Conservation (phyloP, 30 jellyfish, hydroid and myxozoan species). For the Sanderia malayensis region DNA sequence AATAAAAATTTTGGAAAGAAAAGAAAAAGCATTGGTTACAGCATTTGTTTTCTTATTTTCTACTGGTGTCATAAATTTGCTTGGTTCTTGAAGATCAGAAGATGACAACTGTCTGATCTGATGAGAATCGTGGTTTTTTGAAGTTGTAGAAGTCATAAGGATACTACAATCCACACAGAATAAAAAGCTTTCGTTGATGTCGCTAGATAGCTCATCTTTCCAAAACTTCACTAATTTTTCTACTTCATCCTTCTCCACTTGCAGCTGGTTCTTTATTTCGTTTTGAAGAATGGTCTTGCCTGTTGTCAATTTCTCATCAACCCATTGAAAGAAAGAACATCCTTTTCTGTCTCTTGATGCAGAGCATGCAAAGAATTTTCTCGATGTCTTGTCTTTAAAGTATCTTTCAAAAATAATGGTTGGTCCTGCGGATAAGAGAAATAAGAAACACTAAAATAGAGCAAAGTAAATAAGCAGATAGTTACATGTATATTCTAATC, state of each 20-base stretch:
- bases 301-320: slow-evolving; percentile 71
- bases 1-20: too few relatives aligned
- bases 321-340: slow-evolving; percentile 82
- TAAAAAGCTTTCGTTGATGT: neutral
- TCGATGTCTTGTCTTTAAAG: slow-evolving; percentile 32
- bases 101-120: slow-evolving; percentile 12
- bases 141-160: neutral
- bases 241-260: slow-evolving; percentile 19
- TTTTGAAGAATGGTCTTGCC: slow-evolving; percentile 54
- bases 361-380: slow-evolving; percentile 85
- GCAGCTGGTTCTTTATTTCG: slow-evolving; percentile 28
- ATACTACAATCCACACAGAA: slow-evolving; percentile 66
- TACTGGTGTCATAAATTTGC: slow-evolving; percentile 54
- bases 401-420: slow-evolving; percentile 80
- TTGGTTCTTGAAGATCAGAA: slow-evolving; percentile 61
- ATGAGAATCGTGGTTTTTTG: slow-evolving; percentile 38
- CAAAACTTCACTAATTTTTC: slow-evolving; percentile 3
- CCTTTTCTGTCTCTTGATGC: slow-evolving; percentile 95
- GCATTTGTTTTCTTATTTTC: slow-evolving; percentile 91
- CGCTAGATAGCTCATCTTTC: neutral
- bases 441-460: too few relatives aligned
- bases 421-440: slow-evolving; percentile 82
- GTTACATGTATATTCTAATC: too few relatives aligned
- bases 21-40: slow-evolving; percentile 26
- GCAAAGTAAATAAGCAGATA: too few relatives aligned